Conservation (phyloP, 2,797 vertebrate species). For the Tinamus major region DNA sequence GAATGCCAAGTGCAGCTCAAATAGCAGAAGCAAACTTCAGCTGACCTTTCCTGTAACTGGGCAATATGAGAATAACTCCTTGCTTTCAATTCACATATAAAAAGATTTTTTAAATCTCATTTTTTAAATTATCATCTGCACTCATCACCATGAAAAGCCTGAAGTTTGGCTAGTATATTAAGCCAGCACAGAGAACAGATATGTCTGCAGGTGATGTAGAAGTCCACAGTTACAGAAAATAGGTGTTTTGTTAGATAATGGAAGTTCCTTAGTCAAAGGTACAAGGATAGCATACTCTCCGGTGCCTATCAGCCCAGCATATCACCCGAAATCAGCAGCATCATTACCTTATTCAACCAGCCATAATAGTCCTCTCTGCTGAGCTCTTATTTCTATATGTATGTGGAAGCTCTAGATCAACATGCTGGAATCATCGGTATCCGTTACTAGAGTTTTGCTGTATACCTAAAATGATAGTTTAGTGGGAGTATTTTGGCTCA, state of each 20-base stretch:
- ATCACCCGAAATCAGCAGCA: neutral
- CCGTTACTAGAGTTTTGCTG: neutral
- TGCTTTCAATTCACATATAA: neutral
- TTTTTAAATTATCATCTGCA: conserved; percentile 6
- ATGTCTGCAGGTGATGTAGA: neutral
- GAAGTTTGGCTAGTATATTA: neutral
- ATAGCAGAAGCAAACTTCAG: conserved; percentile 17
- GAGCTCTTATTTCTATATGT: neutral
- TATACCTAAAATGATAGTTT: neutral
- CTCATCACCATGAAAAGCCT: neutral
- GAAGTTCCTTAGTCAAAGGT: neutral
- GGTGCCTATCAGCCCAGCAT: neutral
- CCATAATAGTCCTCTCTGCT: neutral
- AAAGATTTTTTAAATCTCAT: neutral
- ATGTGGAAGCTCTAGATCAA: neutral
- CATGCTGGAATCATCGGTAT: neutral
- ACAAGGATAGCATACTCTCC: neutral
- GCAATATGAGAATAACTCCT: neutral
- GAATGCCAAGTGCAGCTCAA: conserved; percentile 15
- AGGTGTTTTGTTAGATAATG: neutral
- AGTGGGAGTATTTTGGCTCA: neutral
- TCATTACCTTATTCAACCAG: neutral
- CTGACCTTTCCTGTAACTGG: conserved; percentile 24
- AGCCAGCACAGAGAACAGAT: neutral
- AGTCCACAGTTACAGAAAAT: neutral